Conservation (phyloP, 2,888 invertebrate genomes). For the Seira ritae region DNA sequence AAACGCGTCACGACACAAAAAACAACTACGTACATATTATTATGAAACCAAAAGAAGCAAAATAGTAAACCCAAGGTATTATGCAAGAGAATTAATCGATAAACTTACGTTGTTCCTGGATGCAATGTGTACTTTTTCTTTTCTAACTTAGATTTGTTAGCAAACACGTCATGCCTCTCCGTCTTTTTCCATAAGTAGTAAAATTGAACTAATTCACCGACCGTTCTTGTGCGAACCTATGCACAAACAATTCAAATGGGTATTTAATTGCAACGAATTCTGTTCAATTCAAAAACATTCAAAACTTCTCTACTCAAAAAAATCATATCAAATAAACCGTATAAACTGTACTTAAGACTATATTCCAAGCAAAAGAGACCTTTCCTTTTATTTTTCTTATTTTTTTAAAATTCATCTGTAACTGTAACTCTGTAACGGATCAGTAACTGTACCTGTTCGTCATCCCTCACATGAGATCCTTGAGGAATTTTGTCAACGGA, state of each 20-base stretch:
- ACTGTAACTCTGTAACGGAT: too few species aligned
- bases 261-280: conserved; percentile 72
- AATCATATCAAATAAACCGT: background rate
- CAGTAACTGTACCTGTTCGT: conserved; percentile 77
- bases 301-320: background rate
- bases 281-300: conserved; percentile 1
- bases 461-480: conserved; percentile 86
- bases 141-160: conserved; percentile 90
- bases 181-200: conserved; percentile 97
- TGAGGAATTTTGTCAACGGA: conserved; percentile 75
- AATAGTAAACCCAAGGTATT: background rate
- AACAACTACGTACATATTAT: conserved; percentile 12
- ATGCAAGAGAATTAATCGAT: conserved; percentile 6
- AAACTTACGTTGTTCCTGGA: conserved; percentile 89
- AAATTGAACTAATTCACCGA: conserved; percentile 97
- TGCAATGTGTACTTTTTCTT: conserved; percentile 95
- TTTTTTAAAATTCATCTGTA: too few species aligned
- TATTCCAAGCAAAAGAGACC: too few species aligned
- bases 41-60: background rate
- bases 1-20: conserved; percentile 36
- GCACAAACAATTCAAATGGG: too few species aligned
- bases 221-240: conserved; percentile 91
- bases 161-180: conserved; percentile 93
- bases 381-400: too few species aligned
- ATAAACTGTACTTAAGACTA: too few species aligned